Evolutionary conservation across 2,888 invertebrate species (phyloP), one percentile per base, ranked within the genome.

Genomic region (Platycnemis pennipes): DNA sequence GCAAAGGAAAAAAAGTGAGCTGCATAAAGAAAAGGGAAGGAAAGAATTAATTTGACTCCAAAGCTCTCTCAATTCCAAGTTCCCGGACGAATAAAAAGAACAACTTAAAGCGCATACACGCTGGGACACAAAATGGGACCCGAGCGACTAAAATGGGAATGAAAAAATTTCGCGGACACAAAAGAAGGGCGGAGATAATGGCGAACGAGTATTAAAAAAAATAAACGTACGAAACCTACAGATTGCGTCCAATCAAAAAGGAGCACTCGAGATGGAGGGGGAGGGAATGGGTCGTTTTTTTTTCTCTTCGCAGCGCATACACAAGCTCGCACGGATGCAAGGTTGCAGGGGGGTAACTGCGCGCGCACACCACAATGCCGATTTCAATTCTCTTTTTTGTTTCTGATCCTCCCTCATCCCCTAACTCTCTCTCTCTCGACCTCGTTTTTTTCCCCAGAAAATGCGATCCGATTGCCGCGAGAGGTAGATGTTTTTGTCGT

Each of bases 211-310:
- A 63, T 63, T 8, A 53, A 53, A 53, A 4, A 63, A 63, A 91
- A 91, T 69, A 63, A 91, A 69, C 91, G 91, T 44, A 91, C 63
- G 91, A 37, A 69, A 91, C 77, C 31, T 77, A 77, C 91, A 63
- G 91, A 63, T 91, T 63, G 45, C 91, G 91, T 69, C 91, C 91
- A 91, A 91, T 91, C 91, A 91, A 91, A 91, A 91, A 56, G 77
- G n/a, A 91, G 56, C 89, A 42, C 89, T 91, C 69, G 56, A 77
- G 69, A 77, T n/a, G n/a, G n/a, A n/a, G n/a, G n/a, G n/a, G n/a
- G n/a, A n/a, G n/a, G 26, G 37, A 63, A 26, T 13, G 77, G 37
- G 77, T 37, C 63, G 56, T 91, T 91, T 56, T 91, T 91, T 42
- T n/a, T 19, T 26, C 63, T 26, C 7, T 13, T 77, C 49, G 19